Evolutionary conservation across 2,797 vertebrate genomes (phyloP), one percentile per base, ranked within the genome.

Genomic region (Typhlichthys eigenmanni): DNA sequence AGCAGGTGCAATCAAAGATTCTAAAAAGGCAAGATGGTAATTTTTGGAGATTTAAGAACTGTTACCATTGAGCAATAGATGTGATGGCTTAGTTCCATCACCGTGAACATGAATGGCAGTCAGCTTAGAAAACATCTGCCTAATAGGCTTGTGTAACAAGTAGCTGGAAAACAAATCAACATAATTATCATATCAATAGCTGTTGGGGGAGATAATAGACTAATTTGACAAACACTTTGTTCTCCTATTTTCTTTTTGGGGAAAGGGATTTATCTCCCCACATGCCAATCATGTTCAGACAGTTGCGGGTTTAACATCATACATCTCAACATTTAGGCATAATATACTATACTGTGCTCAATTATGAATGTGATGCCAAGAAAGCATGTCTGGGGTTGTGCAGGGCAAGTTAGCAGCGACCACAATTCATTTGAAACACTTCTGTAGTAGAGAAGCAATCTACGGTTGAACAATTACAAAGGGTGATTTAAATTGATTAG

Each of bases 151-250:
- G 78, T 75, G 64, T 71, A 81, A 89, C 85, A 83, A 78, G 71
- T 79, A 76, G 74, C 76, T 78, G 58, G 70, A 81, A 88, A 81
- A 86, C 74, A 81, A 79, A 80, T 72, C 77, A 82, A 82, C 81
- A 80, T 84, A 84, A 88, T 89, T 85, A 89, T 83, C 80, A 85
- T 85, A 88, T 88, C 76, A 81, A 83, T 61, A 57, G 79, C 83
- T 80, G 74, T 73, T 80, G 68, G 62, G 65, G 70, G 75, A 32
- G 75, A 73, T 71, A 78, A 84, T 80, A 56, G 81, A 84, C 68
- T 75, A 43, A 81, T 84, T 75, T 85, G 80, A 86, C 82, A 87
- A 85, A 83, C 69, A 64, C 78, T 84, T 84, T 88, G 75, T 86
- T 87, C 78, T 83, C 65, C 53, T 79, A 64, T 74, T 80, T 74